These are phyloP conservation scores for Epinephelus cyanopodus DNA, from an alignment of 2,113 vertebrate species.

Conservation along the genomic window DNA sequence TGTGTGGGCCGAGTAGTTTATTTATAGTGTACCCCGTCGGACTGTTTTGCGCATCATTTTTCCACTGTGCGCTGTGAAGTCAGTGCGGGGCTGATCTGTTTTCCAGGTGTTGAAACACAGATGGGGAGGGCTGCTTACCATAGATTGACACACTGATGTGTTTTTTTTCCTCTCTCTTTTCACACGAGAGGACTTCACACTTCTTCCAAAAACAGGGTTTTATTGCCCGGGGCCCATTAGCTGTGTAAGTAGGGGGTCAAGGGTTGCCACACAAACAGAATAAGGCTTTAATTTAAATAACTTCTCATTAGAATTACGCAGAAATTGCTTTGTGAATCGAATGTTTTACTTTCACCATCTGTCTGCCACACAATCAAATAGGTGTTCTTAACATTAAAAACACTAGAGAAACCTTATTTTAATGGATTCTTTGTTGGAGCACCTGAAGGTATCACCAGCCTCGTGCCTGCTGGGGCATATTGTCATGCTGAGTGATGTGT, in stretches of 20 bases:
- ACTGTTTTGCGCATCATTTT: constrained; percentile 75
- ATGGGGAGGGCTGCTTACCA: constrained; percentile 45
- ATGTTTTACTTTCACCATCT: too few relatives aligned
- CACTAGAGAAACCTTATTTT: neutral
- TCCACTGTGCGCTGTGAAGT: constrained; percentile 65
- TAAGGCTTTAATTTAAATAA: constrained; percentile 16
- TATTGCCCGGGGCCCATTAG: constrained; percentile 12
- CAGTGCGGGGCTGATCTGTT: constrained; percentile 70
- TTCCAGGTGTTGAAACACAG: constrained; percentile 73
- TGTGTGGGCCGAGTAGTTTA: constrained; percentile 69
- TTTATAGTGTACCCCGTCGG: constrained; percentile 71
- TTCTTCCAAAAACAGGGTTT: constrained; percentile 21
- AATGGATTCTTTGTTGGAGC: neutral
- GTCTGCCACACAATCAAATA: neutral
- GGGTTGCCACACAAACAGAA: constrained; percentile 9
- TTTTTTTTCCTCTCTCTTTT: neutral
- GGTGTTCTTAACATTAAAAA: neutral
- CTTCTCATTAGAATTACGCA: neutral
- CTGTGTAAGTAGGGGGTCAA: constrained; percentile 13
- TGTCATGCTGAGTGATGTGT: constrained; percentile 69
- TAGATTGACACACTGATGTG: constrained; percentile 37
- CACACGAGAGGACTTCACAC: constrained; percentile 30
- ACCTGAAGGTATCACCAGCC: constrained; percentile 41
- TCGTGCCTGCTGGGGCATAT: constrained; percentile 50
- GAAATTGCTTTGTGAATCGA: neutral